Base-by-base conservation (phyloP, 2,888 invertebrate species). In the Cyclophora punctaria region DNA sequence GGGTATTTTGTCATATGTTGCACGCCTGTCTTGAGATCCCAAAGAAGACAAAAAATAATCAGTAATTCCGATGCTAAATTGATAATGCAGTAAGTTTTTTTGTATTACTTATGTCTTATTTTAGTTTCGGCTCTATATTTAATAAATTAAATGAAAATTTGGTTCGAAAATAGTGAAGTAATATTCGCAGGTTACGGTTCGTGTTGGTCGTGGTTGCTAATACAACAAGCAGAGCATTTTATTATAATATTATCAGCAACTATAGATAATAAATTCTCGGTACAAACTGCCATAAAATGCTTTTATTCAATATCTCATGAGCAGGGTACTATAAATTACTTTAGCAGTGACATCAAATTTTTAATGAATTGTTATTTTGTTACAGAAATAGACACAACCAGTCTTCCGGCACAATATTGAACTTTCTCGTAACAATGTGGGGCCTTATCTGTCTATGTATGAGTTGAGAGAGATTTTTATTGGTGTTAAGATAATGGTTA, bases 21-120 rank as follows among this genome's bases (percentile, higher is more conserved):
- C 88, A 88, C 87, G 89, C 87, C 87, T 86, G 84, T 75, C 81
- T 82, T 85, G 82, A 78, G 82, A 80, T 80, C 79, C 81, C 69
- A 74, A 80, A 78, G 78, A 80, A 80, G 83, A 83, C 83, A 87
- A 87, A 88, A 87, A 80, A 81, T 80, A 78, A 80, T 83, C 78
- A 75, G 71, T 77, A 78, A 78, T 81, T 86, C 75, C 71, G 77
- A 83, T 82, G 83, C 75, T 77, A 71, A 72, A 80, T 80, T 81
- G 83, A 87, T 86, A 86, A 88, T 89, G 89, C 76, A 64, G 88
- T 89, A 77, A 85, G 88, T 83, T 66, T 44, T 71, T 71, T 64
- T 66, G 57, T 37, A 37, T 5, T 37, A 5, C 5, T 20, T 20
- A 20, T 20, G 20, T 37, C 5, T 37, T 37, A 37, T 20, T 20